Evolutionary conservation across 2,888 invertebrate species (phyloP).

Genomic region (Ennomos quercinarius): DNA sequence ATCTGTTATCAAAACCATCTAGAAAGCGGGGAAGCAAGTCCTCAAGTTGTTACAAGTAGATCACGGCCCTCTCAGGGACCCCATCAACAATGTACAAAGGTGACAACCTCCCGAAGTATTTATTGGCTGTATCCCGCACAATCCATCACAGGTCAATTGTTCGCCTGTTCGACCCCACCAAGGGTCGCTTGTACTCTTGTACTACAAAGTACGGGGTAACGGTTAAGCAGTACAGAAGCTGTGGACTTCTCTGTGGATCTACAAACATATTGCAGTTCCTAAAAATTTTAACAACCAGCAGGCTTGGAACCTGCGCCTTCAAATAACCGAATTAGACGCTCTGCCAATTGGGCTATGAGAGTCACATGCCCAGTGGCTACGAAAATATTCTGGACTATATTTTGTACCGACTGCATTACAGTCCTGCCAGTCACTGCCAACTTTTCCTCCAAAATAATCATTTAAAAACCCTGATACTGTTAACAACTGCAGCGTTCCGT

Average conservation of each 20-base stretch:
- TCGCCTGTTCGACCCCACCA: conserved; percentile 46
- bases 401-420: too few species aligned
- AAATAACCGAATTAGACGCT: too few species aligned
- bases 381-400: too few species aligned
- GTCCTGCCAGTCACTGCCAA: too few species aligned
- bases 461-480: not conserved
- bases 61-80: conserved; percentile 31
- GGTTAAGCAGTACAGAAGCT: conserved; percentile 14
- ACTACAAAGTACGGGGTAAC: conserved; percentile 34
- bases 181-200: conserved; percentile 25
- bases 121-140: conserved; percentile 73
- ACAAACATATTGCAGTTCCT: too few species aligned
- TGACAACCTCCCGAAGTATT: conserved; percentile 67
- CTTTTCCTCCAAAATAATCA: too few species aligned
- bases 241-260: too few species aligned
- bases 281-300: too few species aligned
- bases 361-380: too few species aligned
- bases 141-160: conserved; percentile 79
- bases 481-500: conserved; percentile 35
- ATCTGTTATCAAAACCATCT: too few species aligned
- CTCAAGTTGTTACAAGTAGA: conserved; percentile 32
- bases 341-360: too few species aligned
- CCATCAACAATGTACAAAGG: conserved; percentile 45
- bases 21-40: conserved; percentile 7
- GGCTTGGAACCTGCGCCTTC: too few species aligned